Evolutionary conservation across 2,888 invertebrate genomes (phyloP).

Genomic region (Netelia inedita): DNA sequence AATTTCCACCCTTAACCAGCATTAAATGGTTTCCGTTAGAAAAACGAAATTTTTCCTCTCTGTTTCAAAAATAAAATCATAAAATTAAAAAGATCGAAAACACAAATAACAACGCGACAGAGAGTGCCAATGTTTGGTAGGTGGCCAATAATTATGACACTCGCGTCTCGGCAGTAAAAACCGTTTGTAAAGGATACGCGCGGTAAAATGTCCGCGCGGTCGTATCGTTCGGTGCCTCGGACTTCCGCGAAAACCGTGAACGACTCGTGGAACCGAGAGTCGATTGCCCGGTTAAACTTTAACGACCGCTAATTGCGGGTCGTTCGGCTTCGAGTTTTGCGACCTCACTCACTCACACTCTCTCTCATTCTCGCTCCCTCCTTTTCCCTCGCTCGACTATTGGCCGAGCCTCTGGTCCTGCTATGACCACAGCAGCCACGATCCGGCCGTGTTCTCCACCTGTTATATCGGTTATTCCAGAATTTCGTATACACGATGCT

Average conservation of each 20-base stretch:
- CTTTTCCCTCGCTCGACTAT: neutral
- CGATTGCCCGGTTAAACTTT: slow-evolving; percentile 68
- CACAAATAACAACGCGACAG: neutral
- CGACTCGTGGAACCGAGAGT: slow-evolving; percentile 33
- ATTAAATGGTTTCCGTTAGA: too few relatives aligned
- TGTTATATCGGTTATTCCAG: slow-evolving; percentile 23
- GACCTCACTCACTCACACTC: slow-evolving; percentile 38
- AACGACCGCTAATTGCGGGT: slow-evolving; percentile 67
- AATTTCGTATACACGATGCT: slow-evolving; percentile 38
- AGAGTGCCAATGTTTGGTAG: neutral
- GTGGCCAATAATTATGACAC: slow-evolving; percentile 1
- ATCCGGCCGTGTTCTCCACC: slow-evolving; percentile 31
- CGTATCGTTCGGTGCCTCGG: slow-evolving; percentile 31
- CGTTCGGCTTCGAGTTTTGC: slow-evolving; percentile 55
- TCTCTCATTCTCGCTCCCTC: slow-evolving; percentile 16
- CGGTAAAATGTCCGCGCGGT: neutral
- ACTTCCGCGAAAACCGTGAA: slow-evolving; percentile 55
- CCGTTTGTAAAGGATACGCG: slow-evolving; percentile 12
- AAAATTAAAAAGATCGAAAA: too few relatives aligned
- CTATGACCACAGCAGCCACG: slow-evolving; percentile 45
- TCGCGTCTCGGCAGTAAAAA: neutral
- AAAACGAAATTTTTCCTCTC: too few relatives aligned
- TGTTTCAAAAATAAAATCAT: too few relatives aligned
- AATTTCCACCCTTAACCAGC: too few relatives aligned
- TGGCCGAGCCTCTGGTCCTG: neutral